phyloP scores from a whole-genome alignment of 2,113 vertebrate genomes.

The Erythrolamprus reginae region DNA sequence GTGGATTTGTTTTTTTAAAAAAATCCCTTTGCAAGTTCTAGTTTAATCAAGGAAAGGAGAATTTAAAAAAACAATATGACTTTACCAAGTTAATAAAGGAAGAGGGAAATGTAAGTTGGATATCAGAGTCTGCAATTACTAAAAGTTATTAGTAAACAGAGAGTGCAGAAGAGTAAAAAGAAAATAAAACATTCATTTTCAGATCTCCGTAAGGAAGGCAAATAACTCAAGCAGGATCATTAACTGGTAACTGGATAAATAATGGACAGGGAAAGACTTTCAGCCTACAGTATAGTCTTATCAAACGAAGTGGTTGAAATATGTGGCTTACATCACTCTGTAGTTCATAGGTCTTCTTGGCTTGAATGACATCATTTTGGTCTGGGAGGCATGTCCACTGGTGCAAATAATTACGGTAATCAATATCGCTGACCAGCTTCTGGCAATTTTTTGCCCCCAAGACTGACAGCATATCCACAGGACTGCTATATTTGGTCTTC shows the following conservation, averaged over 20 bases:
- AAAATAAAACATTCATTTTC: not conserved
- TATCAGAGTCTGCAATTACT: not conserved
- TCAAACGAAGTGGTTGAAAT: not conserved
- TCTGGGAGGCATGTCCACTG: conserved; percentile 87
- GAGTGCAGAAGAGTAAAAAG: not conserved
- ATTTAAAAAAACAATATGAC: not conserved
- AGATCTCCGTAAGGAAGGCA: not conserved
- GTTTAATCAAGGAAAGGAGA: not conserved
- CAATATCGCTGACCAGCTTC: conserved; percentile 79
- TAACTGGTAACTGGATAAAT: not conserved
- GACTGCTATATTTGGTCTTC: conserved; percentile 81
- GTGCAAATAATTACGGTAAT: conserved; percentile 78
- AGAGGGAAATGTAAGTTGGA: not conserved
- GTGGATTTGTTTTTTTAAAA: not conserved
- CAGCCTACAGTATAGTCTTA: not conserved
- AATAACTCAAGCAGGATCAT: not conserved
- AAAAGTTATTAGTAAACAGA: not conserved
- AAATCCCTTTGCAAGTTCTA: not conserved
- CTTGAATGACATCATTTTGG: conserved; percentile 81
- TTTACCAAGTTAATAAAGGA: not conserved
- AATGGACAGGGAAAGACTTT: not conserved
- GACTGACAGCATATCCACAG: conserved; percentile 78
- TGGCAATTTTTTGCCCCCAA: conserved; percentile 87
- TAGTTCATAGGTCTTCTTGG: conserved; percentile 79
- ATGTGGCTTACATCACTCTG: conserved; percentile 78